phyloP scores from a whole-genome alignment of 2,888 invertebrate genomes.

The Cheilosia scutellata region DNA sequence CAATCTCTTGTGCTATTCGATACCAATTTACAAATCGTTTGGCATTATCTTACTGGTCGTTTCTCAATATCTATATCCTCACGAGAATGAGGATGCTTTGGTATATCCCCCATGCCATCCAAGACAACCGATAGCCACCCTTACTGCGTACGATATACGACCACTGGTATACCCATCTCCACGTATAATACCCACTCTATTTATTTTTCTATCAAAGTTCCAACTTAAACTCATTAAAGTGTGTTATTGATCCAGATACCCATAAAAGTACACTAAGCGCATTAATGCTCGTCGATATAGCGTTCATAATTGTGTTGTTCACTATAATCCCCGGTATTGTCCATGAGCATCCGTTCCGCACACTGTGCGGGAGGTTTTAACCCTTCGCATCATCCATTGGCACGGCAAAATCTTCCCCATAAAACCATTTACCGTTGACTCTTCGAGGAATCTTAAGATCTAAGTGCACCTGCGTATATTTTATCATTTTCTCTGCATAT shows the following conservation, averaged over 20 bases:
- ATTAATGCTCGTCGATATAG: neutral
- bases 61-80: no score
- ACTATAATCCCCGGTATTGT: neutral
- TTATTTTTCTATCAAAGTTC: neutral
- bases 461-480: slow-evolving; percentile 17
- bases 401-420: neutral
- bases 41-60: no score
- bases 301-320: neutral
- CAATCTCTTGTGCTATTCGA: no score
- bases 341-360: neutral
- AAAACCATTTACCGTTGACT: neutral
- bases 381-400: neutral
- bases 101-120: no score
- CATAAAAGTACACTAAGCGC: slow-evolving; percentile 13
- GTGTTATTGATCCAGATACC: slow-evolving; percentile 16
- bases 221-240: neutral
- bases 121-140: no score
- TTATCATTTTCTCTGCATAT: slow-evolving; percentile 8
- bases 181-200: no score
- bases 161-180: no score
- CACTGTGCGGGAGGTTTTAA: no score
- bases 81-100: no score
- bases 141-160: no score
- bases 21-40: no score
- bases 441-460: neutral